Evolutionary conservation across 2,113 vertebrate species (phyloP), one percentile per base, ranked within the genome.

Genomic region (Microcebus jonahi): DNA sequence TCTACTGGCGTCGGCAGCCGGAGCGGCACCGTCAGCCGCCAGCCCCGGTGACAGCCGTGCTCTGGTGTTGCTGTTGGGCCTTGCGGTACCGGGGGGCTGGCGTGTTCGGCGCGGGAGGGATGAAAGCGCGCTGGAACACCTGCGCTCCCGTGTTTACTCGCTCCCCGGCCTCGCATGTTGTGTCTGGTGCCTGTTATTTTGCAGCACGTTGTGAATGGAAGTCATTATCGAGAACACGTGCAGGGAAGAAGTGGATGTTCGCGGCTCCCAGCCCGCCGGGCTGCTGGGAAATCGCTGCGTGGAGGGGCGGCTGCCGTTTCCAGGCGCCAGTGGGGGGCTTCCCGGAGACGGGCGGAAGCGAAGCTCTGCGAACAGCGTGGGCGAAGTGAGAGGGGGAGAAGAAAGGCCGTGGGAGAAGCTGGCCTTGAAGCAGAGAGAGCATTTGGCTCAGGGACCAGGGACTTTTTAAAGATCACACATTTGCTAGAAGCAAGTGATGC

Each of bases 91-190:
- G 23, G 82, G 88, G 88, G 91, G 95, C 97, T 96, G 94, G 98
- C 98, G 91, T 97, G 98, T 98, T 98, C 45, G 77, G 97, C 97
- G 97, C 90, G 92, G 97, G 92, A 95, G 95, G 97, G 98, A 97
- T 98, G 95, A 98, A 98, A 98, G 98, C 97, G 48, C 67, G 25
- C 91, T 75, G 95, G 91, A 97, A 98, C 95, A 83, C 97, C 98
- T 95, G 93, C 91, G 92, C 87, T 91, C 95, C 97, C 95, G 96
- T 97, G 98, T 98, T 97, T 97, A 92, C 97, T 96, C 88, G 84
- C 96, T 96, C 91, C 67, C 11, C 97, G 25, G 97, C 97, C 97
- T 98, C 96, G 59, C 94, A 83, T 95, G 91, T 98, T 98, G 97
- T 97, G 90, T 97, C 93, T 96, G 84, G 94, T 34, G 97, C 96